Evolutionary conservation across 2,888 invertebrate species (phyloP), one percentile per base, ranked within the genome.

Genomic region (Opisthograptis luteolata): DNA sequence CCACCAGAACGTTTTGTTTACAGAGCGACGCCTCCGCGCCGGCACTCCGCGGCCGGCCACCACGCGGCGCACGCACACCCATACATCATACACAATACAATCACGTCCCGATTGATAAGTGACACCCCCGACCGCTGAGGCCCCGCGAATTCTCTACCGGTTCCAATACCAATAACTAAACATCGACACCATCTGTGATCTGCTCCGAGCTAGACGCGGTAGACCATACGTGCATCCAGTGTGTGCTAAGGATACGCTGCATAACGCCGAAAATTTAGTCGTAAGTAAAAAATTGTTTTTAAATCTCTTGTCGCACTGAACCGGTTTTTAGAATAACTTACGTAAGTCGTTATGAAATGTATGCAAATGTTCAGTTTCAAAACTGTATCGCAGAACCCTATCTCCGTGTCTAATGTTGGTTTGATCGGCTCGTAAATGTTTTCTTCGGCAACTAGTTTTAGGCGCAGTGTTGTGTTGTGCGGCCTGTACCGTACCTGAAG

Each of bases 1-100:
- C 89, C 89, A 84, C 89, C 88, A 82, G 77, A 68, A 64, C 80
- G 77, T 75, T 85, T 87, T 88, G 88, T 89, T 88, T 87, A 89
- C 89, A 84, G 84, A 80, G 72, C 75, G 77, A 70, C 81, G 80
- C 74, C 79, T 74, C 75, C 70, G 70, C 81, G 78, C 84, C 86
- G 87, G 81, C 89, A 87, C 82, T 87, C 73, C 81, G 85, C 79
- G 74, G 79, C 76, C 79, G 84, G 79, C 79, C 68, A 71, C 75
- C 86, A 79, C 81, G 83, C 85, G 84, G 71, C 73, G 70, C 82
- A 82, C 78, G 80, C 76, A 71, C 70, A 71, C 69, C 64, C 65
- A 62, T 60, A 52, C 55, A 52, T 55, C 59, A 48, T 53, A 63
- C 56, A 54, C 57, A 54, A 59, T 50, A 53, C 55, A 60, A 56